phyloP scores from a whole-genome alignment of 2,888 invertebrate species.

The Molorchus minor region DNA sequence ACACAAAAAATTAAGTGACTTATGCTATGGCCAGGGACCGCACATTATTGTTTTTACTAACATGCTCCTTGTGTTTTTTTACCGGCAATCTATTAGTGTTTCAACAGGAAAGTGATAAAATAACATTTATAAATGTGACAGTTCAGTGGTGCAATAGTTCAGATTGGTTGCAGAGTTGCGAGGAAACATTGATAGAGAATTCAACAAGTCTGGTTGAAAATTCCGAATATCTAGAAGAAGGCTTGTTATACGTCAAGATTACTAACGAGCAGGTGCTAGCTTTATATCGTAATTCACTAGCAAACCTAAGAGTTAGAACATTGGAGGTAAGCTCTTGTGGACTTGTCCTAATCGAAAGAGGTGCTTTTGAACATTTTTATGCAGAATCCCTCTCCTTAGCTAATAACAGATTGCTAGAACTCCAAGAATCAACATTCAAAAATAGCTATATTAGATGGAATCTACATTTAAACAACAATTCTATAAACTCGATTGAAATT shows the following conservation, averaged over 20 bases:
- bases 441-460: neutral
- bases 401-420: neutral
- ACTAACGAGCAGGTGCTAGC: neutral
- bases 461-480: neutral
- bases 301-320: neutral
- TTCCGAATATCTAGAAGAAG: neutral
- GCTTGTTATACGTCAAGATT: neutral
- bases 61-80: neutral
- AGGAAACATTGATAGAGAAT: neutral
- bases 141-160: neutral
- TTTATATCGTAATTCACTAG: neutral
- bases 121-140: neutral
- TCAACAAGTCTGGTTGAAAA: neutral
- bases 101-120: neutral
- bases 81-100: neutral
- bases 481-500: neutral
- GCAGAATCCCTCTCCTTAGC: neutral
- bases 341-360: neutral
- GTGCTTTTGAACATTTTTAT: neutral
- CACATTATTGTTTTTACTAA: no score
- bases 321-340: neutral
- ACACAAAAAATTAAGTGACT: no score
- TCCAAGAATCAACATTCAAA: neutral
- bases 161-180: neutral
- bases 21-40: no score